Percentiles rank a stretch among this genome's conserved stretches.
phyloP scores from a whole-genome alignment of 2,113 vertebrate species.

The Rhineura floridana region DNA sequence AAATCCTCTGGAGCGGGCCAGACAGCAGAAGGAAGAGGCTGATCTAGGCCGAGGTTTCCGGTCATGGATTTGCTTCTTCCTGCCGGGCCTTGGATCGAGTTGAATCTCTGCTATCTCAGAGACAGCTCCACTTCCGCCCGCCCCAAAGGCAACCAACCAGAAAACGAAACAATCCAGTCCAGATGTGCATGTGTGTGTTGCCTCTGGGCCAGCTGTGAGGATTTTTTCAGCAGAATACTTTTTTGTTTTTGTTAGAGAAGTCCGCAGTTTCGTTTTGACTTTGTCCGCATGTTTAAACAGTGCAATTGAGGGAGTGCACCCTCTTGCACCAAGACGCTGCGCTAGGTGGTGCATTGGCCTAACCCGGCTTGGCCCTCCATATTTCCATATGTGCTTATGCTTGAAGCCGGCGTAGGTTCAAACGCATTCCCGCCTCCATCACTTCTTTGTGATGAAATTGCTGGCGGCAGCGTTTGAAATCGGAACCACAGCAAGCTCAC shows the following conservation, averaged over 20 bases:
- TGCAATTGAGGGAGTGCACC: background rate
- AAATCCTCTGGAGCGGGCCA: too few relatives aligned
- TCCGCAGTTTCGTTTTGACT: background rate
- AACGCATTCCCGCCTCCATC: too few relatives aligned
- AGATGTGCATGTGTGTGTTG: too few relatives aligned
- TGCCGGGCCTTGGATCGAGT: background rate
- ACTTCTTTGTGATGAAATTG: background rate
- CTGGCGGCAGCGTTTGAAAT: too few relatives aligned
- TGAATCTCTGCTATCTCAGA: background rate
- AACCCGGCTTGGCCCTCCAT: background rate
- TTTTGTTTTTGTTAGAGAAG: background rate
- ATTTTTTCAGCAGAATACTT: too few relatives aligned
- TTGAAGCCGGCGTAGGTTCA: background rate
- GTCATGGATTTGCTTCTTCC: too few relatives aligned
- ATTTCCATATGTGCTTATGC: background rate
- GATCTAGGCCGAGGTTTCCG: background rate
- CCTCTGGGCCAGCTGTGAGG: background rate
- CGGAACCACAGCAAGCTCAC: background rate
- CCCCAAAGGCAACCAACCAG: too few relatives aligned
- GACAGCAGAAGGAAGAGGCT: too few relatives aligned
- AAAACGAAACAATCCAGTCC: too few relatives aligned
- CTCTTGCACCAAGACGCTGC: background rate
- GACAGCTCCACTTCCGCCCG: too few relatives aligned
- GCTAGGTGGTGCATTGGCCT: background rate
- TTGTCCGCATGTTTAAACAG: background rate